phyloP scores from a whole-genome alignment of 2,797 vertebrate species.

The Triplophysa yarkandensis region DNA sequence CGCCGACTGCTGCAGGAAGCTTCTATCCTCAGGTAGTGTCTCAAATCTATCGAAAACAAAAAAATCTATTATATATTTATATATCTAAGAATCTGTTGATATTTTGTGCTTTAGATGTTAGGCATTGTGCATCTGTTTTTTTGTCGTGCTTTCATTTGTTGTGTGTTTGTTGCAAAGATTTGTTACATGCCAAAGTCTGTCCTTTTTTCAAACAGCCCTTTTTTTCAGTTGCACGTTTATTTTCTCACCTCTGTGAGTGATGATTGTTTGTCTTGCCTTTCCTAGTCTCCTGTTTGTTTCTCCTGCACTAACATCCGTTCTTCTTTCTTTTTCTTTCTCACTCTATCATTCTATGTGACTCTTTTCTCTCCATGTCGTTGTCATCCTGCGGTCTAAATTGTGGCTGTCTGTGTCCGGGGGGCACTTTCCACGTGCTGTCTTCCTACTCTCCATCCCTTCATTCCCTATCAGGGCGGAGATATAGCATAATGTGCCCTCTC shows the following conservation, averaged over 20 bases:
- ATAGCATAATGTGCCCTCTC: constrained; percentile 90
- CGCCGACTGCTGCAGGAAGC: constrained; percentile 94
- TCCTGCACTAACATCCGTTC: constrained; percentile 53
- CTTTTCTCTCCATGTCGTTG: constrained; percentile 23
- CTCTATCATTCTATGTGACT: constrained; percentile 17
- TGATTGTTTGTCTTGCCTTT: constrained; percentile 47
- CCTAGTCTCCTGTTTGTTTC: constrained; percentile 35
- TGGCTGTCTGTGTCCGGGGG: constrained; percentile 50
- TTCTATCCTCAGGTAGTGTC: constrained; percentile 80
- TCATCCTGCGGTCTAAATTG: constrained; percentile 42
- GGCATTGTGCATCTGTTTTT: background rate
- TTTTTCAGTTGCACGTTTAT: background rate
- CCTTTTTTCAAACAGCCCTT: background rate
- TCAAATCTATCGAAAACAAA: too few relatives aligned
- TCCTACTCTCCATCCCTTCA: constrained; percentile 52
- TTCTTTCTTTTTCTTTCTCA: constrained; percentile 49
- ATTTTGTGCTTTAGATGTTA: background rate
- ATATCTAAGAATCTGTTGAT: too few relatives aligned
- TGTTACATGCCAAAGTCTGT: background rate
- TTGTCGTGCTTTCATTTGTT: background rate
- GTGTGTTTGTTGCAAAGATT: background rate
- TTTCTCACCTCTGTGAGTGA: background rate
- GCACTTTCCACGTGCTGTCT: constrained; percentile 34
- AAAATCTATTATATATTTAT: too few relatives aligned
- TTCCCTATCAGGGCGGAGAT: constrained; percentile 85